Evolutionary conservation across 2,888 invertebrate genomes (phyloP), one percentile per base, ranked within the genome.

Genomic region (Chloromyia formosa): DNA sequence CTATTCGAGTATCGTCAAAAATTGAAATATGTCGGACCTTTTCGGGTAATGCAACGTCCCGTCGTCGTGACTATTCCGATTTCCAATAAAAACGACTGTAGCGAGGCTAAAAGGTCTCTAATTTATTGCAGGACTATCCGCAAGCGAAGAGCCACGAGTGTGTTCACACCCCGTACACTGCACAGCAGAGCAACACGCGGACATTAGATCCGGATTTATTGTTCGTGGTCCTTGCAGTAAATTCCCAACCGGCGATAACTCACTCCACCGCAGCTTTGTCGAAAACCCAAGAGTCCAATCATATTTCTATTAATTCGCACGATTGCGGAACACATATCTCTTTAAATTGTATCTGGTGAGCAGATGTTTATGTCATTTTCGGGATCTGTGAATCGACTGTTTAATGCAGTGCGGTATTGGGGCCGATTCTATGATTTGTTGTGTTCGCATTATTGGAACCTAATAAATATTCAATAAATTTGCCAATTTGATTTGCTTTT

Each of bases 321-420:
- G 54, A 35, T 54, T 54, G 68, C 68, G 53, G 45, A 22, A 53
- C 7, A 10, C 35, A 71, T 58, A 58, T 14, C 58, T 71, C 45
- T 58, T 71, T 56, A 35, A 40, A 71, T 56, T 71, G 71, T 56
- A 56, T 35, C 45, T 20, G 27, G 56, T 5, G 56, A 71, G 71
- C 71, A 71, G 71, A 71, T 71, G 71, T 58, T 71, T 23, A 40
- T 71, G 71, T 71, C 71, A 58, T 56, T 71, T 71, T 56, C 23
- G 42, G 58, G 66, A 62, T 69, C 27, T 7, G 16, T 35, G 27
- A n/a, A 69, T n/a, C 7, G 18, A 68, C 49, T 54, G n/a, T 69
- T 69, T 69, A 27, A 69, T 69, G 27, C 20, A 69, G 40, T 71
- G 71, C 71, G 56, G 58, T 35, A 56, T 71, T 40, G 40, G 27